Conservation (phyloP, 2,113 vertebrate genomes). For the Copsychus sechellarum region DNA sequence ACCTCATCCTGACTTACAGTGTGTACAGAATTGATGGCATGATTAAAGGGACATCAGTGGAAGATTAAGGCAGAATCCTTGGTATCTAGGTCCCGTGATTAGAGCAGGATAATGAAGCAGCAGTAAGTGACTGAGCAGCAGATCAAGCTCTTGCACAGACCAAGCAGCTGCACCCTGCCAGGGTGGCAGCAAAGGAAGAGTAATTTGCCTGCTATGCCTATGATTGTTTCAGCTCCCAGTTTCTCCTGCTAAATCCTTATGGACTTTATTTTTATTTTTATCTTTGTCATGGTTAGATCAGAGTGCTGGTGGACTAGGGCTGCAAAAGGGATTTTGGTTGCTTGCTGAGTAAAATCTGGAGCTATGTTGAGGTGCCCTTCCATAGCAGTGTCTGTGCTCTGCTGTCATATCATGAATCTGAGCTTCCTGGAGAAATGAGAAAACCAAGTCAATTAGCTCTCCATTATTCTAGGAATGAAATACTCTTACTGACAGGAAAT, state of each 20-base stretch:
- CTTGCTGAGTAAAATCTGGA: background rate
- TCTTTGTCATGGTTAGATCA: background rate
- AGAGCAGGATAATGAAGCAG: conserved; percentile 35
- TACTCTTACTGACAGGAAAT: background rate
- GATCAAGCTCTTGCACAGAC: background rate
- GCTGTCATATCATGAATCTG: background rate
- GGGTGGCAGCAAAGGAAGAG: background rate
- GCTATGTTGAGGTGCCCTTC: background rate
- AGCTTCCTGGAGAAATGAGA: background rate
- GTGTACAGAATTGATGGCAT: background rate
- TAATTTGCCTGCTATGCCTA: background rate
- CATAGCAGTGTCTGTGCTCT: background rate
- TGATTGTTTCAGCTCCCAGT: background rate
- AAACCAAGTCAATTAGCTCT: background rate
- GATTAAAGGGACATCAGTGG: conserved; percentile 42
- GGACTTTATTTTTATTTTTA: background rate
- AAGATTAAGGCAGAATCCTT: conserved; percentile 55
- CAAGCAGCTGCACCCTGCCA: background rate
- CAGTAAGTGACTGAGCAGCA: conserved; percentile 16
- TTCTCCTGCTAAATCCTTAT: background rate
- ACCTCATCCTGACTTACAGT: background rate
- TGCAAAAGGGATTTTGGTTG: background rate
- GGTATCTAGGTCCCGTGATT: conserved; percentile 20
- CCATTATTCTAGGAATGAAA: background rate
- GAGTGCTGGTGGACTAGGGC: background rate